phyloP scores from a whole-genome alignment of 2,888 invertebrate species.

The Nomada fabriciana region DNA sequence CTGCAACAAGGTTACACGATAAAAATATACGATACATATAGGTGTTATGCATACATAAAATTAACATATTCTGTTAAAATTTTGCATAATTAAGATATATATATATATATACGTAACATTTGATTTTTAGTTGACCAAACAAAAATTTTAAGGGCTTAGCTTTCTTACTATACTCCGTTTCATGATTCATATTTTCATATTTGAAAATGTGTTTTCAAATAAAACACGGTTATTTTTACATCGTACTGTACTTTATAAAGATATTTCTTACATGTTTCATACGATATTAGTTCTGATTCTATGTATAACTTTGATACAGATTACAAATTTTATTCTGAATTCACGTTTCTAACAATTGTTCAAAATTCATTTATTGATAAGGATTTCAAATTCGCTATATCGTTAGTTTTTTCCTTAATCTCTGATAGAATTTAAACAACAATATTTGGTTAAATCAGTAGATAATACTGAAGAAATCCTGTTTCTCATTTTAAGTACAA shows the following conservation, averaged over 20 bases:
- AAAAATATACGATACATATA: slow-evolving; percentile 71
- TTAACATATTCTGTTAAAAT: slow-evolving; percentile 76
- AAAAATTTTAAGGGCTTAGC: slow-evolving; percentile 39
- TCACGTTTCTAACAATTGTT: slow-evolving; percentile 1
- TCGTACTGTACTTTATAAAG: slow-evolving; percentile 24
- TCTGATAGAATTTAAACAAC: slow-evolving; percentile 16
- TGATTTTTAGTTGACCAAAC: slow-evolving; percentile 42
- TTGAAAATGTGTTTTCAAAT: slow-evolving; percentile 47
- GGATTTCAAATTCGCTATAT: not conserved
- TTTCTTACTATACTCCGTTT: slow-evolving; percentile 42
- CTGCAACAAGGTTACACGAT: slow-evolving; percentile 76
- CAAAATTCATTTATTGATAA: slow-evolving; percentile 9
- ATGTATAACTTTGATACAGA: slow-evolving; percentile 2
- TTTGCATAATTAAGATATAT: slow-evolving; percentile 75
- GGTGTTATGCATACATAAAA: slow-evolving; percentile 76
- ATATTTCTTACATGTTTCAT: slow-evolving; percentile 9
- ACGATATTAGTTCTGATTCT: slow-evolving; percentile 14
- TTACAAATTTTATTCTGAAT: slow-evolving; percentile 16
- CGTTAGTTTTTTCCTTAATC: slow-evolving; percentile 17
- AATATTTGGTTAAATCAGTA: slow-evolving; percentile 5
- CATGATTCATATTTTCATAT: slow-evolving; percentile 49
- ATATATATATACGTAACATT: slow-evolving; percentile 27
- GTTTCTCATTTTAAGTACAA: slow-evolving; percentile 34
- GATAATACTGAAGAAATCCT: slow-evolving; percentile 2
- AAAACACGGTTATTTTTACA: slow-evolving; percentile 34